phyloP scores from a whole-genome alignment of 2,888 invertebrate species.

The Exephanes ischioxanthus region DNA sequence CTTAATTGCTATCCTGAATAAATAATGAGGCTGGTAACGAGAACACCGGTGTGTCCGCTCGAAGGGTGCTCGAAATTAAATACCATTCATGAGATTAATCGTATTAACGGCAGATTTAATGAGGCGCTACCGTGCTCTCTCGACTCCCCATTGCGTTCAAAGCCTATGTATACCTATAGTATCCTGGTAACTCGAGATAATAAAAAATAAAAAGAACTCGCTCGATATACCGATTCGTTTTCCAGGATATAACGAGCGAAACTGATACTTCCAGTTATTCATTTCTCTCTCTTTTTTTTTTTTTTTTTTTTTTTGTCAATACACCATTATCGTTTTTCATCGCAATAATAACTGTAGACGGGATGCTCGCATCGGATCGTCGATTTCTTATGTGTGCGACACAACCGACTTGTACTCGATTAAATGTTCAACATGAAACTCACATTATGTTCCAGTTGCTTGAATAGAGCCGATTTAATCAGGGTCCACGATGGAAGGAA shows the following conservation, averaged over 20 bases:
- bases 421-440: not conserved
- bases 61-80: conserved; percentile 58
- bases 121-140: conserved; percentile 43
- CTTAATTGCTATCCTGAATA: conserved; percentile 61
- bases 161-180: not conserved
- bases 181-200: conserved; percentile 10
- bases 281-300: conserved; percentile 7
- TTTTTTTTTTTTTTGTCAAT: not conserved
- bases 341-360: conserved; percentile 3
- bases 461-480: conserved; percentile 93
- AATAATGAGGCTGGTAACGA: conserved; percentile 61
- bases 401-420: not conserved
- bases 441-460: conserved; percentile 88
- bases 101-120: conserved; percentile 61
- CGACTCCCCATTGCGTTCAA: conserved; percentile 11
- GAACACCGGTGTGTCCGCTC: conserved; percentile 32
- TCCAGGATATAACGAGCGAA: conserved; percentile 18
- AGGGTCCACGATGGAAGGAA: conserved; percentile 94
- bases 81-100: conserved; percentile 60
- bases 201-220: conserved; percentile 19
- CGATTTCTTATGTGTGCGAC: not conserved
- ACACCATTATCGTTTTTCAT: conserved; percentile 26
- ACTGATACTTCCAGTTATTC: not conserved
- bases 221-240: conserved; percentile 23
- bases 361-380: conserved; percentile 15